A percentile compares a stretch with the other conserved stretches of the same genome.
These are phyloP conservation scores for Antedon mediterranea DNA, from an alignment of 53 echinoderm and acorn worm genomes.

Conservation along the genomic window DNA sequence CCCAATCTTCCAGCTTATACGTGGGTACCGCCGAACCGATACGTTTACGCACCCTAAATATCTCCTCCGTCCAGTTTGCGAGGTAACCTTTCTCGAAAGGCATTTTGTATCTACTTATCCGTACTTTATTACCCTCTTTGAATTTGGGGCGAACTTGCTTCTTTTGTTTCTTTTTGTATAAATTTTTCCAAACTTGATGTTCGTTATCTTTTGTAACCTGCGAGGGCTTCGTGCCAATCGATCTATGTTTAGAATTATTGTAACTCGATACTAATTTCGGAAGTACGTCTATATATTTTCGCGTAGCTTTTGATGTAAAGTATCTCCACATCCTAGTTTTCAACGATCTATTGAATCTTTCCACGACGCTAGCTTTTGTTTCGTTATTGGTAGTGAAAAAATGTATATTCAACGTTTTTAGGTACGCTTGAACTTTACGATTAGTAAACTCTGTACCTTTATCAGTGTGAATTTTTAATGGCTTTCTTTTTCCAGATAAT, in stretches of 20 bases:
- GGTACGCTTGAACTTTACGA: constrained; percentile 4
- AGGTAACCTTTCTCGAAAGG: constrained; percentile 32
- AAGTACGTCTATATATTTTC: too few species aligned
- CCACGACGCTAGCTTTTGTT: constrained; percentile 23
- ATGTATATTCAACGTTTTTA: constrained; percentile 14
- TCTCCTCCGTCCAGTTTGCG: constrained; percentile 24
- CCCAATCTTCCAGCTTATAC: constrained; percentile 26
- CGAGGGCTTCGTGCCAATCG: constrained; percentile 31
- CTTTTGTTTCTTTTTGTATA: not conserved
- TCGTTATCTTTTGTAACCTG: constrained; percentile 35
- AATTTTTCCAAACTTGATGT: constrained; percentile 21
- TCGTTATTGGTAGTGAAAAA: constrained; percentile 45
- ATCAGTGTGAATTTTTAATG: constrained; percentile 23
- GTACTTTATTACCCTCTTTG: constrained; percentile 15
- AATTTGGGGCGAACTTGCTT: not conserved
- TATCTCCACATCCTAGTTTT: constrained; percentile 26
- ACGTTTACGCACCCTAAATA: constrained; percentile 17
- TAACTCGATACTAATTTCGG: constrained; percentile 24
- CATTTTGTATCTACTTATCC: constrained; percentile 14
- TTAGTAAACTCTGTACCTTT: constrained; percentile 51
- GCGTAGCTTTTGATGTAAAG: too few species aligned
- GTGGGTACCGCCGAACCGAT: constrained; percentile 6
- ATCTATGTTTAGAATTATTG: constrained; percentile 23
- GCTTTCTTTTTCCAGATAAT: too few species aligned
- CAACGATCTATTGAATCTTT: constrained; percentile 24